Evolutionary conservation across 1,140 invertebrate species (phyloP).

Genomic region (Leptoteleia sp.): DNA sequence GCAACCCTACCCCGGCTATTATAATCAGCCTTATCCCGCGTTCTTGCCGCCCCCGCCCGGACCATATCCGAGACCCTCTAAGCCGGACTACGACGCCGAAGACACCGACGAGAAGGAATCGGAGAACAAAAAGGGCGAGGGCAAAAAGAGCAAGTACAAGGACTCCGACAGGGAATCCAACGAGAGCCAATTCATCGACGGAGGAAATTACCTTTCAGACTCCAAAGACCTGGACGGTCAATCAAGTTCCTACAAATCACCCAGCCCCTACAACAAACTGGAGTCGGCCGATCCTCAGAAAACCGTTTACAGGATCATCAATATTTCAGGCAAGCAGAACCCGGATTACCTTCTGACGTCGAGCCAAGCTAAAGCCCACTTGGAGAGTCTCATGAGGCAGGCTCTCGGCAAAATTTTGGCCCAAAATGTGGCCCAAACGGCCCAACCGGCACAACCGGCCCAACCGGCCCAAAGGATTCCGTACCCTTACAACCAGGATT

Average conservation of each 20-base stretch:
- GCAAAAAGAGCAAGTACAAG: slow-evolving; percentile 60
- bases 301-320: slow-evolving; percentile 72
- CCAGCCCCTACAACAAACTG: slow-evolving; percentile 69
- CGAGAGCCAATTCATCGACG: slow-evolving; percentile 71
- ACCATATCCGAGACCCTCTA: slow-evolving; percentile 56
- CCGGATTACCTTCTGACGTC: slow-evolving; percentile 67
- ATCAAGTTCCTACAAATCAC: slow-evolving; percentile 69
- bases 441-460: too few relatives aligned
- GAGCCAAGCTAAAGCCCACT: slow-evolving; percentile 66
- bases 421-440: slow-evolving; percentile 68
- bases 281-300: slow-evolving; percentile 63
- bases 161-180: slow-evolving; percentile 48
- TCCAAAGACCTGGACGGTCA: slow-evolving; percentile 73
- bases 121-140: slow-evolving; percentile 49
- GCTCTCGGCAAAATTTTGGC: too few relatives aligned
- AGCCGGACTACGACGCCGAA: slow-evolving; percentile 46
- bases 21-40: slow-evolving; percentile 69
- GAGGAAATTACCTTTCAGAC: slow-evolving; percentile 72
- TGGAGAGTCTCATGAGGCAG: slow-evolving; percentile 74
- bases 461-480: slow-evolving; percentile 40
- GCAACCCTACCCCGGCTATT: slow-evolving; percentile 72
- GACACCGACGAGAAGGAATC: slow-evolving; percentile 58
- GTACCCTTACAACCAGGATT: slow-evolving; percentile 40
- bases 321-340: slow-evolving; percentile 68
- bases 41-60: slow-evolving; percentile 59